These are phyloP conservation scores for Aradus depressus DNA, from an alignment of 2,888 invertebrate species.

Conservation along the genomic window DNA sequence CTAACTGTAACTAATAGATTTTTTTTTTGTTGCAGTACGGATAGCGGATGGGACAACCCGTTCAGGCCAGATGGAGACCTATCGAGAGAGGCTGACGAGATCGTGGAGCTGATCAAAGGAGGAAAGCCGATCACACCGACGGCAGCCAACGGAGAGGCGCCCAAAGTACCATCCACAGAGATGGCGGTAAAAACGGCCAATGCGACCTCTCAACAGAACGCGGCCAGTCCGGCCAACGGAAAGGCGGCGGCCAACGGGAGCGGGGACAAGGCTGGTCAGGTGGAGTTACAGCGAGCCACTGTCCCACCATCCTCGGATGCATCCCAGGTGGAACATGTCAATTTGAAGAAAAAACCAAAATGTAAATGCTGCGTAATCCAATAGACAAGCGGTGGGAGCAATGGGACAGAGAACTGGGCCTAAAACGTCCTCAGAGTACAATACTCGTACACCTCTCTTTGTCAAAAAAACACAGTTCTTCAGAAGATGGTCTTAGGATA, in stretches of 20 bases:
- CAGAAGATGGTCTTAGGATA: too few species aligned
- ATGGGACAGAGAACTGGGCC: too few species aligned
- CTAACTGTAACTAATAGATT: too few species aligned
- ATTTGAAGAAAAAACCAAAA: constrained; percentile 89
- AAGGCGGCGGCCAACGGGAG: constrained; percentile 36
- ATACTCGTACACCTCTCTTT: too few species aligned
- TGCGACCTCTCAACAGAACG: constrained; percentile 9
- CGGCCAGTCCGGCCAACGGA: constrained; percentile 33
- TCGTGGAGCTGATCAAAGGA: constrained; percentile 86
- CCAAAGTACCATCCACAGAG: constrained; percentile 35
- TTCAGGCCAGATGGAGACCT: constrained; percentile 94
- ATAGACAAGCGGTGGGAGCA: too few species aligned
- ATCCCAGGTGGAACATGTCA: constrained; percentile 77
- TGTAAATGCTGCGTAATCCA: constrained; percentile 91
- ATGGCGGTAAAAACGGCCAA: constrained; percentile 23
- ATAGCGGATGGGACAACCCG: constrained; percentile 95
- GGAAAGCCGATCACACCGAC: constrained; percentile 76
- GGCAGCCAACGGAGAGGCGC: constrained; percentile 45
- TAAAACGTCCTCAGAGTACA: too few species aligned
- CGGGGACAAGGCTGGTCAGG: constrained; percentile 36
- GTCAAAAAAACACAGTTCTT: too few species aligned
- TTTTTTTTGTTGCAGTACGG: constrained; percentile 55
- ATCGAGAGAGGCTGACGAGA: constrained; percentile 89
- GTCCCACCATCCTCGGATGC: constrained; percentile 60
- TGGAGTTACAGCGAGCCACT: constrained; percentile 54